Base-by-base conservation (phyloP, 2,113 vertebrate species). In the Enhydra lutris region DNA sequence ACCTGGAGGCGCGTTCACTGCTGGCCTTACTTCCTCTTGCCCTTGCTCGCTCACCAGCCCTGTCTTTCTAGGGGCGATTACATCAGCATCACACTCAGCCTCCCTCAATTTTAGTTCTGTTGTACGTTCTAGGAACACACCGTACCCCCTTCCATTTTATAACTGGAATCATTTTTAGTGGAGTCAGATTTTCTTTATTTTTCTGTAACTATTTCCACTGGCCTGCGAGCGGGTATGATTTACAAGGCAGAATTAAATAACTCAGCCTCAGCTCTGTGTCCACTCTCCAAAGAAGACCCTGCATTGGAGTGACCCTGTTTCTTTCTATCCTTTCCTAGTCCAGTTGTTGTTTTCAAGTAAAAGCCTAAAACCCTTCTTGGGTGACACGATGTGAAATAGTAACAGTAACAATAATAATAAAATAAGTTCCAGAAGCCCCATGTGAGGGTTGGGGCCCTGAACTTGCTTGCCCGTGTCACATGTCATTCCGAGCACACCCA, bases 391-490 rank as follows among this genome's bases (percentile, higher is more conserved):
- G 1, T 45, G 42, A 39, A 82, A 31, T 6, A 20, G 2, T 17
- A 23, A 45, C 23, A 45, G 42, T 45, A 74, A 74, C 24, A 6
- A 13, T 45, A 42, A 76, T 45, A 45, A 31, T 47, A 50, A 34
- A 50, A 47, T 34, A 79, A 34, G 34, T 52, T 76, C 9, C 50
- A 3, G 15, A 14, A n/a, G 1, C 21, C 29, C 23, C 31, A 0
- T 7, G 24, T 34, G 69, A 73, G 24, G 6, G n/a, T 26, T n/a
- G 31, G n/a, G 57, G 36, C 57, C 61, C 85, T 50, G 36, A 7
- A 17, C 7, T 1, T 3, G 21, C 50, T 7, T 2, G 71, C 50
- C 1, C 0, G 2, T 15, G 11, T 34, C 36, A 59, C 2, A 1
- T 10, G 67, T 65, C 63, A 65, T 65, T 74, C 71, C 10, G 21